These are phyloP conservation scores for Periophthalmus modestus DNA, from an alignment of 2,113 vertebrate genomes.

Conservation along the genomic window DNA sequence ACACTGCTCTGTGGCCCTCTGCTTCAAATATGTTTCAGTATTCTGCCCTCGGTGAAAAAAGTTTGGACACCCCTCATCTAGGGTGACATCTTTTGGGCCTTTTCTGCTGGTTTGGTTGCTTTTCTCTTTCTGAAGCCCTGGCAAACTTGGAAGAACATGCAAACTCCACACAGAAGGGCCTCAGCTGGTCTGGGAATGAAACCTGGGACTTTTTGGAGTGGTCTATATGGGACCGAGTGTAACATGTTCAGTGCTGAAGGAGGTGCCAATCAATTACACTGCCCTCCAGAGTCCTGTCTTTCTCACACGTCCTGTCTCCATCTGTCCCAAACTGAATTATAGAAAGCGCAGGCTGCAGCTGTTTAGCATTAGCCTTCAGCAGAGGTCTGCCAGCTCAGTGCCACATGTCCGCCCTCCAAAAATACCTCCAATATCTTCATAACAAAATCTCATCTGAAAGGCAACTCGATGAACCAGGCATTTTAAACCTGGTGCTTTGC, in stretches of 20 bases:
- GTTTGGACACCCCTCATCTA: too few relatives aligned
- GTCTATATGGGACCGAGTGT: neutral
- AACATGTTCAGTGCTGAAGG: conserved; percentile 30
- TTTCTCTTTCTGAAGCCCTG: neutral
- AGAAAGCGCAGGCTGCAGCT: conserved; percentile 28
- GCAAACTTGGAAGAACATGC: neutral
- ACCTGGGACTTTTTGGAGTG: neutral
- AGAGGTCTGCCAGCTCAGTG: conserved; percentile 17
- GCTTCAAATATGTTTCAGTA: too few relatives aligned
- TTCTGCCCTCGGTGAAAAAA: too few relatives aligned
- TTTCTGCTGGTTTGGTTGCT: neutral
- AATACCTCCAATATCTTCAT: neutral
- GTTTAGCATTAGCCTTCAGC: conserved; percentile 41
- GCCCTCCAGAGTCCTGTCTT: conserved; percentile 36
- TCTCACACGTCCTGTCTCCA: conserved; percentile 53
- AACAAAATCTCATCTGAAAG: neutral
- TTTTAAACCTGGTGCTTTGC: neutral
- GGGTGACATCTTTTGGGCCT: neutral
- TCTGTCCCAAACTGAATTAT: conserved; percentile 57
- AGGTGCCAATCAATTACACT: conserved; percentile 44
- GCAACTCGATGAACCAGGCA: neutral
- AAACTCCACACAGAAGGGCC: neutral
- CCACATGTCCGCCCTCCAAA: conserved; percentile 15
- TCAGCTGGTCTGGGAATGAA: neutral
- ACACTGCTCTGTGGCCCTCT: too few relatives aligned